Conservation (phyloP, 2,113 vertebrate genomes). For the Cottus gobio region DNA sequence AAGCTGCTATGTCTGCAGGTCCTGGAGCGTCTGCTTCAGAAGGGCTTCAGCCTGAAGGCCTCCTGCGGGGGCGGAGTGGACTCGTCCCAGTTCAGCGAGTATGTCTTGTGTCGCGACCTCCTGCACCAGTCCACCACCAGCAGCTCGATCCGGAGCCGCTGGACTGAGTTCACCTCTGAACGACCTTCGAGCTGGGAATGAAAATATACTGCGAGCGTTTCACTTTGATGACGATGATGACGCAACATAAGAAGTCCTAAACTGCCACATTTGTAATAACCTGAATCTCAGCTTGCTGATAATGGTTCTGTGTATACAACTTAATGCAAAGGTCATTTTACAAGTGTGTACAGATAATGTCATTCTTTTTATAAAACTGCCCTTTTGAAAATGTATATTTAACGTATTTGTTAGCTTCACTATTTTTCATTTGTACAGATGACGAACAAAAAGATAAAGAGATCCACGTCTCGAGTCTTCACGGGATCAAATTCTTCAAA, state of each 20-base stretch:
- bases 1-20: conserved; percentile 88
- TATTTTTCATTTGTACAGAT: conserved; percentile 60
- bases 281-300: too few species aligned
- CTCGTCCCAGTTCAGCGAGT: conserved; percentile 96
- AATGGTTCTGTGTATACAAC: conserved; percentile 1
- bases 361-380: conserved; percentile 55
- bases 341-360: conserved; percentile 37
- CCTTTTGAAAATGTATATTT: conserved; percentile 54
- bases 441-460: conserved; percentile 52
- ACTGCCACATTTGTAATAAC: conserved; percentile 31
- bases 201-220: too few species aligned
- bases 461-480: too few species aligned
- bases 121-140: conserved; percentile 83
- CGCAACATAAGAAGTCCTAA: not conserved
- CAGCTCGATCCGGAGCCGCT: too few species aligned
- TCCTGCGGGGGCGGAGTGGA: conserved; percentile 92
- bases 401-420: conserved; percentile 55
- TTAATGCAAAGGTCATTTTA: too few species aligned
- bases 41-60: conserved; percentile 88
- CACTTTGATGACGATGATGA: not conserved
- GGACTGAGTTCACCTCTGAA: too few species aligned
- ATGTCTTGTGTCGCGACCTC: conserved; percentile 89
- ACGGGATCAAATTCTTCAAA: too few species aligned
- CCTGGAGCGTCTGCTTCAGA: conserved; percentile 91
- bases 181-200: not conserved